Evolutionary conservation across 2,113 vertebrate genomes (phyloP), one percentile per base, ranked within the genome.

Genomic region (Panthera tigris): DNA sequence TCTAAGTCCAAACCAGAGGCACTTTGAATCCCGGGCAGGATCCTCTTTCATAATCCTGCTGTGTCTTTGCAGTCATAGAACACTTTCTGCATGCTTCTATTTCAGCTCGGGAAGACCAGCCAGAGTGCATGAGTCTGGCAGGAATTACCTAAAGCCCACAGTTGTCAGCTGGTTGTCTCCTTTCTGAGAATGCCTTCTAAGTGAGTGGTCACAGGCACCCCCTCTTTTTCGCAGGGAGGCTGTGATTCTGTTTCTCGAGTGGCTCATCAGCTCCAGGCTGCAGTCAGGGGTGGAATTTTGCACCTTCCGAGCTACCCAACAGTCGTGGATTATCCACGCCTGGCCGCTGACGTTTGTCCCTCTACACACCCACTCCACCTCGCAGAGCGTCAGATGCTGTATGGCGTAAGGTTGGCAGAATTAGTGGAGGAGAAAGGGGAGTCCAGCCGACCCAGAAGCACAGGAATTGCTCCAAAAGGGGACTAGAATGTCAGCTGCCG

Each of bases 1-100:
- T 86, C 45, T 96, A 80, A 55, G 66, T 97, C 91, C 86, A 96
- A 95, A 50, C 23, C 78, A 74, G 52, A 96, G 68, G 76, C 76
- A 48, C 65, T 45, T 92, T 55, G 71, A 71, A 23, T 65, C 29
- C 66, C 1, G 29, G 73, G 50, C 50, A 91, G 36, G 29, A 36
- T 66, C 25, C 45, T 82, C 68, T 76, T 86, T 66, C 57, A 79
- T 71, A 85, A 96, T 76, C 25, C 69, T n/a, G 13, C 27, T 73
- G 0, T 86, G 39, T 84, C 82, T 89, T 61, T 92, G 41, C 18
- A 33, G 27, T 80, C 66, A 48, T 0, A 73, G n/a, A 83, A 87
- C 45, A 41, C 33, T 36, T 74, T 87, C 48, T 65, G 57, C 29
- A 9, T 33, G 91, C 91, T 97, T 96, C 69, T 73, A 45, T 93